Evolutionary conservation across 2,797 vertebrate species (phyloP).

Genomic region (Parauchenoglanis ngamensis): DNA sequence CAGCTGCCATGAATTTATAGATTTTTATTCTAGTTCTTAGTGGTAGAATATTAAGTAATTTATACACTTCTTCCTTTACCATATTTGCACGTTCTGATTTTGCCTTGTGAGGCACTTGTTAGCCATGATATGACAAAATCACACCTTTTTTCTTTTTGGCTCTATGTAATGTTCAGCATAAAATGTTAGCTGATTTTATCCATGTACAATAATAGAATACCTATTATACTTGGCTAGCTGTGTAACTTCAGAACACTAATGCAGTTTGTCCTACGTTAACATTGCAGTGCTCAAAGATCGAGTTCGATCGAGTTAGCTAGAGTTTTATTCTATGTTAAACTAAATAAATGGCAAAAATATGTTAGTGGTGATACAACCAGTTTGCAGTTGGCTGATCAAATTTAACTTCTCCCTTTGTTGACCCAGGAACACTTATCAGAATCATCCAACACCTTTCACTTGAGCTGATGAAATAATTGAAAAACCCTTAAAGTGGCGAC

Average conservation of each 20-base stretch:
- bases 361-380: background rate
- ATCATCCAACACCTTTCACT: background rate
- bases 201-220: background rate
- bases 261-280: background rate
- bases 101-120: background rate
- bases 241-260: background rate
- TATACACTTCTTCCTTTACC: too few species aligned
- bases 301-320: background rate
- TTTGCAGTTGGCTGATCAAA: background rate
- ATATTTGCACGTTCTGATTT: background rate
- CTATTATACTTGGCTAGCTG: background rate
- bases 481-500: background rate
- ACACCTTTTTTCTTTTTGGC: background rate
- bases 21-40: background rate
- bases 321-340: background rate
- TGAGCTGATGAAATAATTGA: background rate
- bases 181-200: background rate
- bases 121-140: background rate
- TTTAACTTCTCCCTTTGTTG: background rate
- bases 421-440: background rate
- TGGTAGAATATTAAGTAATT: background rate
- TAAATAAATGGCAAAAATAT: background rate
- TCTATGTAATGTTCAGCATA: background rate
- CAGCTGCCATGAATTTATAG: background rate
- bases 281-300: background rate